phyloP scores from a whole-genome alignment of 2,888 invertebrate species.

The Eupithecia vulgata region DNA sequence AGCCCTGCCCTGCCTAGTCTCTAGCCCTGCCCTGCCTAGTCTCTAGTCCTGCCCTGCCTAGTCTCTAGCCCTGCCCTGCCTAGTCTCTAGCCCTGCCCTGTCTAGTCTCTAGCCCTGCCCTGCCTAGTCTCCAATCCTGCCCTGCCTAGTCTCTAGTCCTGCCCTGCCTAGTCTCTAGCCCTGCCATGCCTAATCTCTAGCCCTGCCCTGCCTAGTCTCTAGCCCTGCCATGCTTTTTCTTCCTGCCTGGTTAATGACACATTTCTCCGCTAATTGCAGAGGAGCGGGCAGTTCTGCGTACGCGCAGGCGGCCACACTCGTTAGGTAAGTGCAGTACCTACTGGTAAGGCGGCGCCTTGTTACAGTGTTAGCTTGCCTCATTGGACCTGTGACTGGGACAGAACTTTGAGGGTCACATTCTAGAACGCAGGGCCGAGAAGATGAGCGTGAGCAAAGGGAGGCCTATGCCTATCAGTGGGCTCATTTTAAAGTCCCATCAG shows the following conservation, averaged over 20 bases:
- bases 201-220: neutral
- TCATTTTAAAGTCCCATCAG: neutral
- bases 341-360: neutral
- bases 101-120: neutral
- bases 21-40: neutral
- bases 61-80: neutral
- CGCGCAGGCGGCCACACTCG: neutral
- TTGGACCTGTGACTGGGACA: neutral
- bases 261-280: conserved; percentile 31
- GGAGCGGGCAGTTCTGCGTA: neutral
- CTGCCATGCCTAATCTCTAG: no score
- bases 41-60: no score
- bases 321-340: neutral
- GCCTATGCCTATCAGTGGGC: neutral
- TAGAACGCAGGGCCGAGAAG: neutral
- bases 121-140: no score
- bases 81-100: no score
- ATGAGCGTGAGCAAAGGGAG: neutral
- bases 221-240: no score
- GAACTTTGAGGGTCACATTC: neutral
- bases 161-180: conserved; percentile 4
- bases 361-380: neutral
- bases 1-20: no score
- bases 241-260: conserved; percentile 29
- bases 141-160: conserved; percentile 39